Base-by-base conservation (phyloP, 2,113 vertebrate species). In the Alosa alosa region DNA sequence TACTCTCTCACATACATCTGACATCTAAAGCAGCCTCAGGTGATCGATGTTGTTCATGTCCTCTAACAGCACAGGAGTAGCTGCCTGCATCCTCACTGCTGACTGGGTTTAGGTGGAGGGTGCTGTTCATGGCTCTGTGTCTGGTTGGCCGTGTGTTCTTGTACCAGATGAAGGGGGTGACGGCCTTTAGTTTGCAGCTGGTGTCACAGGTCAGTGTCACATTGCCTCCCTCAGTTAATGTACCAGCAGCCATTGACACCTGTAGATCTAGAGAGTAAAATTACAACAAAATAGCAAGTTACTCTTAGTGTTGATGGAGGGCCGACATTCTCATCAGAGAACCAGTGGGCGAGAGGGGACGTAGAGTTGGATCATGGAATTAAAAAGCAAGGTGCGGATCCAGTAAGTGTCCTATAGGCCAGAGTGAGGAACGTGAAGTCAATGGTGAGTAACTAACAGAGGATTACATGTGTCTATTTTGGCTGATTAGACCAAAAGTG, bases 51-150 rank as follows among this genome's bases (percentile, higher is more conserved):
- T 68, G n/a, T 82, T 83, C 18, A 20, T 46, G 81, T 41, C 68
- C 20, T 20, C 9, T 57, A 20, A 9, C 8, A 52, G 85, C 55
- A 82, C 85, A 86, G 52, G 52, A 82, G 85, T 86, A 86, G 52
- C 49, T 82, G 15, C 85, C 85, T 17, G 57, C 7, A 83, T 86
- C 81, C 31, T 72, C 57, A n/a, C 81, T 82, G 45, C 25, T 86
- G 85, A 86, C 81, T 22, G 55, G 49, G 55, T 0, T 0, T 31
- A 86, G 85, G n/a, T n/a, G 36, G 36, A 86, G 85, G 17, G 0
- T 11, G 75, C 50, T 72, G 18, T 4, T 9, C 15, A 0, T 36
- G 17, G 13, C 3, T 13, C 1, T 1, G 7, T 75, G 55, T 9
- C 55, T 49, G 41, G 82, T 17, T 50, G 0, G 18, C 55, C 50